Conservation (phyloP, 2,797 vertebrate species). For the Spea hammondii region DNA sequence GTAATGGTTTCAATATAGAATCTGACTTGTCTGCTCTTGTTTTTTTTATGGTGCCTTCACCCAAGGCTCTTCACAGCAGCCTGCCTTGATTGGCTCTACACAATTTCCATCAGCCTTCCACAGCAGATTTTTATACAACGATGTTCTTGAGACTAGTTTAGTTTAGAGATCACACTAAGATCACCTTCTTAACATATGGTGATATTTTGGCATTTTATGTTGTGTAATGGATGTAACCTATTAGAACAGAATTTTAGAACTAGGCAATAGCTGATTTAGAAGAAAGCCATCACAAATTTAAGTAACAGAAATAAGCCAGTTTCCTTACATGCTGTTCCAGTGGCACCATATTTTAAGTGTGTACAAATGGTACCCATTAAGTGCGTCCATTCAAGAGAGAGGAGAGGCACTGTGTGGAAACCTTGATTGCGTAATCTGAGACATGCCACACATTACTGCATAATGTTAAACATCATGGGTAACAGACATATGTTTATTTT, state of each 20-base stretch:
- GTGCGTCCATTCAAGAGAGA: background rate
- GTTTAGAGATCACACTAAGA: no score
- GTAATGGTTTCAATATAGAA: no score
- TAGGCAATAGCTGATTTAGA: constrained; percentile 6
- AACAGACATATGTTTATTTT: background rate
- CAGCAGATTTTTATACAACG: no score
- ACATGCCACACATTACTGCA: constrained; percentile 2
- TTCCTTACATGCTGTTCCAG: background rate
- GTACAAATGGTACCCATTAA: constrained; percentile 6
- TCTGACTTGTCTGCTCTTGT: no score
- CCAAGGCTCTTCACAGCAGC: no score
- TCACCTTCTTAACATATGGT: no score
- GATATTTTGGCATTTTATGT: no score
- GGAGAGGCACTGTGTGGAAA: background rate
- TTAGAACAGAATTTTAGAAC: background rate
- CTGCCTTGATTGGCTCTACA: no score
- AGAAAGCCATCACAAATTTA: background rate
- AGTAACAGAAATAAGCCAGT: constrained; percentile 1
- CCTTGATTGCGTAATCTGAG: background rate
- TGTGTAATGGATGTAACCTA: no score
- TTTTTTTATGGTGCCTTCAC: no score
- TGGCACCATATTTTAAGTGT: constrained; percentile 9
- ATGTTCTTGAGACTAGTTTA: no score
- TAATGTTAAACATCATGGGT: background rate
- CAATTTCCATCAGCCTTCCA: no score